These are phyloP conservation scores for Heterohyrax brucei DNA, from an alignment of 2,797 vertebrate species.

Conservation along the genomic window DNA sequence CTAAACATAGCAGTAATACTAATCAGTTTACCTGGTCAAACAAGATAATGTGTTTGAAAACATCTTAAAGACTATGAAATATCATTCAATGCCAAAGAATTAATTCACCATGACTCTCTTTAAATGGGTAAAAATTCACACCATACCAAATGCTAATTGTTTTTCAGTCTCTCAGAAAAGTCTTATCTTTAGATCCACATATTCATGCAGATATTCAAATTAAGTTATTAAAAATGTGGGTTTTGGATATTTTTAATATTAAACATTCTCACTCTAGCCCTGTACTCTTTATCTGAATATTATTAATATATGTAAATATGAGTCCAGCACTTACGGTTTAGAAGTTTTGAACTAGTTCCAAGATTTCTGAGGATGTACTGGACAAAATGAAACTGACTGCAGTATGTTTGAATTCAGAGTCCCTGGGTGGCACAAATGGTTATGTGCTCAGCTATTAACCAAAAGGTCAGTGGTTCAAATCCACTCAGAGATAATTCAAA, in stretches of 20 bases:
- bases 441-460: neutral
- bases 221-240: conserved; percentile 42
- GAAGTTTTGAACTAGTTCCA: neutral
- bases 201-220: neutral
- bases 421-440: neutral
- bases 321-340: conserved; percentile 9
- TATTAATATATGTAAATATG: neutral
- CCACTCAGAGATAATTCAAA: no score
- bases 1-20: neutral
- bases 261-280: conserved; percentile 19
- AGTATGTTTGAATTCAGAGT: neutral
- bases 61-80: neutral
- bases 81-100: neutral
- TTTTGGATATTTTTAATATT: conserved; percentile 39
- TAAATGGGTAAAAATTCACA: neutral
- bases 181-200: conserved; percentile 50
- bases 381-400: conserved; percentile 27
- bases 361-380: neutral
- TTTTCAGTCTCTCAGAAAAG: conserved; percentile 8
- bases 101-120: conserved; percentile 13
- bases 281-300: neutral
- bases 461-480: neutral
- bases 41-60: conserved; percentile 47
- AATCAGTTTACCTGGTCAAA: conserved; percentile 49
- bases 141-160: neutral